Percentiles rank a stretch among this genome's conserved stretches.
phyloP scores from a whole-genome alignment of 2,888 invertebrate species.

The Pachymerium ferrugineum region DNA sequence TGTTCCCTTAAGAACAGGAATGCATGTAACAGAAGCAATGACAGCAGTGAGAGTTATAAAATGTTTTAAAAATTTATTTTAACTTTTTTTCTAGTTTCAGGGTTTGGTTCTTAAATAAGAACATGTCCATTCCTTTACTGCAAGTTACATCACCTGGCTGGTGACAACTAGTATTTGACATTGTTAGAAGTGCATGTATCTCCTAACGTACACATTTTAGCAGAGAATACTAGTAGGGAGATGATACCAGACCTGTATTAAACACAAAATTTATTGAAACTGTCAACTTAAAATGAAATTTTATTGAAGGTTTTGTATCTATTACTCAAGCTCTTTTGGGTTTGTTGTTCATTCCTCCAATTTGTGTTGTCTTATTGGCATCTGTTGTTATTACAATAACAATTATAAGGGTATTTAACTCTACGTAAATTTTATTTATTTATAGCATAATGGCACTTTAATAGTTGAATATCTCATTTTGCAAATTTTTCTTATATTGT shows the following conservation, averaged over 20 bases:
- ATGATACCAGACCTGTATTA: too few relatives aligned
- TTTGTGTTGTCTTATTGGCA: neutral
- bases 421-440: neutral
- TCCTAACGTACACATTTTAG: neutral
- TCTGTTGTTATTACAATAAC: neutral
- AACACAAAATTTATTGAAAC: neutral
- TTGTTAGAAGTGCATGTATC: neutral
- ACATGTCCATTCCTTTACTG: neutral
- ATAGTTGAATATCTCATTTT: neutral
- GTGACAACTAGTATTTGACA: neutral
- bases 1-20: neutral
- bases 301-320: neutral
- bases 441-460: neutral
- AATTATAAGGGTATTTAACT: neutral
- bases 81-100: neutral
- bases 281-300: neutral
- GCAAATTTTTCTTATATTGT: neutral
- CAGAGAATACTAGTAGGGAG: neutral
- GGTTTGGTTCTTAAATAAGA: neutral
- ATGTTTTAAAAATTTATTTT: neutral
- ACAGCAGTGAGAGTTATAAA: neutral
- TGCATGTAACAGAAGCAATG: neutral
- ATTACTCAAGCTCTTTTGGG: neutral
- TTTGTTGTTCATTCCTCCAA: neutral
- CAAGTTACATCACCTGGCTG: neutral